Evolutionary conservation across 2,888 invertebrate genomes (phyloP).

Genomic region (Limulus polyphemus): DNA sequence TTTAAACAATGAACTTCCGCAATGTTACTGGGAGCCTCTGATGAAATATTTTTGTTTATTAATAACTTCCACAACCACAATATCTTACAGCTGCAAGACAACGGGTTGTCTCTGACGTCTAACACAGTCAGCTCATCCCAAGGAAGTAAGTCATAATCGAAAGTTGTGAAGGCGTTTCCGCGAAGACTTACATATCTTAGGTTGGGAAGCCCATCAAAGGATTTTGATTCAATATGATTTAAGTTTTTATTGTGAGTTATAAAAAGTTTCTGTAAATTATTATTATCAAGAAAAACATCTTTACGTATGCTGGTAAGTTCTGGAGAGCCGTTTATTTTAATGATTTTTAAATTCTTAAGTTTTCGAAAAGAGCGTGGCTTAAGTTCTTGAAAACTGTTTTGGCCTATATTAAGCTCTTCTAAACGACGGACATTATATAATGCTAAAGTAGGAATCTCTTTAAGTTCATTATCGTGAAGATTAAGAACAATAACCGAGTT

Average conservation of each 20-base stretch:
- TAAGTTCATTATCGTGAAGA: constrained; percentile 68
- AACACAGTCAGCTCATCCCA: constrained; percentile 56
- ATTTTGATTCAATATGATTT: constrained; percentile 57
- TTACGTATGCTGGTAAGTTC: constrained; percentile 56
- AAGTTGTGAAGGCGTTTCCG: constrained; percentile 57
- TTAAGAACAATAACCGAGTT: constrained; percentile 57
- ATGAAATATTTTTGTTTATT: not conserved
- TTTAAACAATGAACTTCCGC: constrained; percentile 9
- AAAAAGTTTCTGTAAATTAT: constrained; percentile 14
- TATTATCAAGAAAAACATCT: constrained; percentile 70
- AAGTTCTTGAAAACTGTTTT: constrained; percentile 62
- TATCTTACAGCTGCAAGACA: constrained; percentile 72
- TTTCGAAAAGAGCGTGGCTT: constrained; percentile 59
- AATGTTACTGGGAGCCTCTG: not conserved
- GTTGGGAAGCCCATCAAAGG: constrained; percentile 65
- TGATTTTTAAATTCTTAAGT: constrained; percentile 55
- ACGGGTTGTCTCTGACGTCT: constrained; percentile 64
- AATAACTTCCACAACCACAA: constrained; percentile 50
- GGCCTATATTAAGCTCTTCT: constrained; percentile 59
- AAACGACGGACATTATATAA: constrained; percentile 61
- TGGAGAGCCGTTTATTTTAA: constrained; percentile 57
- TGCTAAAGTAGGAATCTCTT: constrained; percentile 58
- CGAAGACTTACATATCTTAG: constrained; percentile 60
- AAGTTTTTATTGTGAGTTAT: constrained; percentile 63
- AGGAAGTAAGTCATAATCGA: constrained; percentile 50